phyloP scores from a whole-genome alignment of 2,888 invertebrate genomes.

The Strigamia transsilvanica region DNA sequence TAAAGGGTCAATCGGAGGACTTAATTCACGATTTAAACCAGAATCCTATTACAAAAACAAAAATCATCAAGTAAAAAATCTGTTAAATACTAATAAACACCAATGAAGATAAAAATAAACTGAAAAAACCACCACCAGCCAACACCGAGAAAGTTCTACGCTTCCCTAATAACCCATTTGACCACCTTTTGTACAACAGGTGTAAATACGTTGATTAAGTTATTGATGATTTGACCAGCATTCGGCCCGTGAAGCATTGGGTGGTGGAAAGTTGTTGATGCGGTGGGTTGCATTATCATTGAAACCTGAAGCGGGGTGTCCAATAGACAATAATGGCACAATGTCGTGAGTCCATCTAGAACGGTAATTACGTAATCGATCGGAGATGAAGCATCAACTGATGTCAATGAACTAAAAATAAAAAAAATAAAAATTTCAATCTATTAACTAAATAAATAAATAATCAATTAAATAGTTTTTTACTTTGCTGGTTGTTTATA shows the following conservation, averaged over 20 bases:
- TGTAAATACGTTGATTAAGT: conserved; percentile 81
- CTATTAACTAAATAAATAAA: background rate
- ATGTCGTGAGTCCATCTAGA: conserved; percentile 78
- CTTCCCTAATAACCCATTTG: background rate
- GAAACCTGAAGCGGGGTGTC: conserved; percentile 65
- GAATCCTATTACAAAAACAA: conserved; percentile 54
- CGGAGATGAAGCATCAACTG: conserved; percentile 48
- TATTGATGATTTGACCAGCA: conserved; percentile 77
- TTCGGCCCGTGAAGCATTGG: conserved; percentile 59
- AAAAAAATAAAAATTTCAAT: background rate
- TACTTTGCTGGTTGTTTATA: conserved; percentile 57
- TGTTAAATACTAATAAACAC: conserved; percentile 58
- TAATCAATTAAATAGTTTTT: background rate
- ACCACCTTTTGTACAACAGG: conserved; percentile 63
- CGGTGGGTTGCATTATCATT: conserved; percentile 61
- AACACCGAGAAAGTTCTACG: background rate
- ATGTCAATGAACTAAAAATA: background rate
- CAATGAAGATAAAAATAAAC: conserved; percentile 55
- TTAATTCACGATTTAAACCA: conserved; percentile 56
- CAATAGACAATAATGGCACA: conserved; percentile 82
- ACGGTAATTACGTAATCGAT: conserved; percentile 80
- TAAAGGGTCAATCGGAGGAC: conserved; percentile 64
- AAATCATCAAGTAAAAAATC: background rate
- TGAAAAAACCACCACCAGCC: background rate
- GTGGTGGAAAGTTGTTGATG: conserved; percentile 62